Evolutionary conservation across 1,140 invertebrate species (phyloP), one percentile per base, ranked within the genome.

Genomic region (Chrysoperla carnea): DNA sequence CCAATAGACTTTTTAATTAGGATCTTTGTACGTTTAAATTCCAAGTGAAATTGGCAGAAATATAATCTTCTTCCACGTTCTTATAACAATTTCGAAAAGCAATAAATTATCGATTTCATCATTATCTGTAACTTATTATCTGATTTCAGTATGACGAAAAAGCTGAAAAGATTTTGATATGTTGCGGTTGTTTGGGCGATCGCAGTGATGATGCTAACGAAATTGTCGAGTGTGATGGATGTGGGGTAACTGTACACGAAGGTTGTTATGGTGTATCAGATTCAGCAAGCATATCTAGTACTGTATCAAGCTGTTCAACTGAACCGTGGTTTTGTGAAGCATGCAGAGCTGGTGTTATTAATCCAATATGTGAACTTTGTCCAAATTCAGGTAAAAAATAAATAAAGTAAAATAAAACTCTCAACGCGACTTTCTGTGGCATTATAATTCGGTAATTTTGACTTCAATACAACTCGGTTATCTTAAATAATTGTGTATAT

Each of bases 271-370:
- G 90, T n/a, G 84, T 95, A 23, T 88, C 85, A 37, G 93, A 96
- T 54, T 80, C 80, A 28, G 81, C 83, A 23, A 93, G 89, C 66
- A 76, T 90, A 44, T 84, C 84, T 2, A 90, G 85, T 56, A 87
- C 84, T 12, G 81, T 84, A 42, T 95, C 90, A 7, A 81, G 88
- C 1, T 86, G 85, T 39, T 90, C 89, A 31, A 96, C 91, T 1
- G 91, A 93, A 50, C 92, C 92, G 0, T 97, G 93, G 93, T 96
- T 96, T 62, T 97, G 92, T 67, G 92, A 97, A 65, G 85, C 90
- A n/a, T 96, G 93, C 52, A 89, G 88, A 55, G 89, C 88, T 35
- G 88, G 88, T 2, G 74, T 87, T 7, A 76, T 72, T 23, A 80
- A 85, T 62, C 89, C 91, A 1, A 72, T 70, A 12, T 92, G 88